phyloP scores from a whole-genome alignment of 2,113 vertebrate species.

The Ranitomeya variabilis region DNA sequence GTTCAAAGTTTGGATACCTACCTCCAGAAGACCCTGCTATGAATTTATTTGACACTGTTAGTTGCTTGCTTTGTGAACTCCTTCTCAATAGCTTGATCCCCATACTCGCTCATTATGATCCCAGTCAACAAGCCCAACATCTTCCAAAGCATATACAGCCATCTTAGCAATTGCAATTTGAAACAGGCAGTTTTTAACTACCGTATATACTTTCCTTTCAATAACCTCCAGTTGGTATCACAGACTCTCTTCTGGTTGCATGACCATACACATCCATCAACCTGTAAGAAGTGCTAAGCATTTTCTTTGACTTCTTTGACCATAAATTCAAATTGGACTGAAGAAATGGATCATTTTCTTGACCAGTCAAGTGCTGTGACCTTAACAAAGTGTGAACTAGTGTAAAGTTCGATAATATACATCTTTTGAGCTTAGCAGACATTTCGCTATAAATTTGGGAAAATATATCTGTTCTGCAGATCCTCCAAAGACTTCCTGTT shows the following conservation, averaged over 20 bases:
- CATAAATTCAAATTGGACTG: not conserved
- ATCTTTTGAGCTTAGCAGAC: not conserved
- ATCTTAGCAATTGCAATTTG: too few species aligned
- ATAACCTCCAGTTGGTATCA: not conserved
- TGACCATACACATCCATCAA: too few species aligned
- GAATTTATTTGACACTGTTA: too few species aligned
- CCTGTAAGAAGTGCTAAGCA: not conserved
- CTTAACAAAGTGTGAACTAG: not conserved
- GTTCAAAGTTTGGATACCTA: too few species aligned
- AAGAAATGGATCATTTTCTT: not conserved
- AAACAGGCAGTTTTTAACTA: too few species aligned
- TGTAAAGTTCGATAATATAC: not conserved
- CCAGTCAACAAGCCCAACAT: too few species aligned
- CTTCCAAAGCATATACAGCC: too few species aligned
- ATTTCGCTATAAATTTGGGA: not conserved
- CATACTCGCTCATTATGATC: too few species aligned
- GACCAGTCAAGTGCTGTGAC: not conserved
- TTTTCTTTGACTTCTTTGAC: not conserved
- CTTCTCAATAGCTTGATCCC: too few species aligned
- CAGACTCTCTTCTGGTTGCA: not conserved
- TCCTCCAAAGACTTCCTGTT: not conserved
- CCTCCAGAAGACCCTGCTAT: too few species aligned
- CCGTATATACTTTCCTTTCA: not conserved
- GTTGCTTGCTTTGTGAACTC: too few species aligned
- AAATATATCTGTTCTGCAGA: not conserved